A percentile compares a stretch with the other conserved stretches of the same genome.
phyloP scores from a whole-genome alignment of 2,888 invertebrate species.

The Luffia ferchaultella region DNA sequence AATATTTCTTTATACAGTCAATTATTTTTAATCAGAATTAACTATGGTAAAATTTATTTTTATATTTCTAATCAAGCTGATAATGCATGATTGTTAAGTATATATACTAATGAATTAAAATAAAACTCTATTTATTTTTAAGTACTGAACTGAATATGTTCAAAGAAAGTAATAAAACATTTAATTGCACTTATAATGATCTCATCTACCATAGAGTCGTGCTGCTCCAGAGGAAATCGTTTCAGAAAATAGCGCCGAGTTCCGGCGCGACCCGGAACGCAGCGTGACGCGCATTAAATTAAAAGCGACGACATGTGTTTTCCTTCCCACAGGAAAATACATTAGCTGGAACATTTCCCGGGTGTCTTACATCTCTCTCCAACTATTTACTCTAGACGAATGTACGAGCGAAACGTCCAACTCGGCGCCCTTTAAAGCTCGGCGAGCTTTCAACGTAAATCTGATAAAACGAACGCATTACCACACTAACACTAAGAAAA shows the following conservation, averaged over 20 bases:
- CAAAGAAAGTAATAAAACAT: not conserved
- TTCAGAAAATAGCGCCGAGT: conserved; percentile 14
- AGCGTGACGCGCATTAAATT: conserved; percentile 64
- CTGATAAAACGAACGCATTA: conserved; percentile 62
- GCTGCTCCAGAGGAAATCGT: conserved; percentile 1
- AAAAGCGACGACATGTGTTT: conserved; percentile 66
- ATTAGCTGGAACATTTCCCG: conserved; percentile 61
- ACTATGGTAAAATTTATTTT: no score
- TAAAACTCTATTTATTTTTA: not conserved
- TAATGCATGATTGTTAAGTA: not conserved
- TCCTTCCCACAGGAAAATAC: conserved; percentile 65
- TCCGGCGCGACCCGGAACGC: conserved; percentile 41
- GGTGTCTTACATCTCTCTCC: conserved; percentile 28
- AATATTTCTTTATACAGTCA: no score
- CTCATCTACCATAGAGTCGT: not conserved
- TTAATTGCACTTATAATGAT: not conserved
- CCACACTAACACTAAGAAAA: conserved; percentile 55
- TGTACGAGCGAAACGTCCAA: conserved; percentile 25
- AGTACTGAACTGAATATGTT: not conserved
- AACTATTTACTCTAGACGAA: conserved; percentile 14
- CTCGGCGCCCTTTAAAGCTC: conserved; percentile 50
- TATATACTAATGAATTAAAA: not conserved
- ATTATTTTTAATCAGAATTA: no score
- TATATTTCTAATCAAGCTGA: no score
- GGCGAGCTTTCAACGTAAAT: conserved; percentile 63